Evolutionary conservation across 2,797 vertebrate genomes (phyloP).

Genomic region (Ispidina picta): DNA sequence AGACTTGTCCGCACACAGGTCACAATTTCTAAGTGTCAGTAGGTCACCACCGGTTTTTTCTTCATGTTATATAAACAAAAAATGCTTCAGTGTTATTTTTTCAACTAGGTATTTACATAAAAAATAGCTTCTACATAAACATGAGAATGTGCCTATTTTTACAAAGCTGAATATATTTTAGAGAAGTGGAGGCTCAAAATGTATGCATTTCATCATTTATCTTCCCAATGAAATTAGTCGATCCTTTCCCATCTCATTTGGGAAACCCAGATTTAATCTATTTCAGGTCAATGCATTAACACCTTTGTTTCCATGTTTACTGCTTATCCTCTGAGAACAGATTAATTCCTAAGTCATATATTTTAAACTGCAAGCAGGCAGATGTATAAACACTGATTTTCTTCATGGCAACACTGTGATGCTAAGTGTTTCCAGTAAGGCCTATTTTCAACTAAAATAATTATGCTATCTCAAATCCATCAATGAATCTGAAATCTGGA

Average conservation of each 20-base stretch:
- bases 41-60: neutral
- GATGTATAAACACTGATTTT: slow-evolving; percentile 25
- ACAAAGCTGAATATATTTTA: slow-evolving; percentile 18
- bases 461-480: slow-evolving; percentile 26
- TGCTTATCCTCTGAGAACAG: slow-evolving; percentile 6
- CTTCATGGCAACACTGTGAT: neutral
- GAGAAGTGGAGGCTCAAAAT: slow-evolving; percentile 35
- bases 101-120: slow-evolving; percentile 14
- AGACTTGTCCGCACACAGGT: slow-evolving; percentile 33
- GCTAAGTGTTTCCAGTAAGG: neutral
- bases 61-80: slow-evolving; percentile 25
- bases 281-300: slow-evolving; percentile 49
- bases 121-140: slow-evolving; percentile 14
- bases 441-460: slow-evolving; percentile 53
- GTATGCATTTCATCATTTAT: slow-evolving; percentile 24
- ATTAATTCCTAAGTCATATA: neutral
- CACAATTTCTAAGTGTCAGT: slow-evolving; percentile 17
- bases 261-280: slow-evolving; percentile 55
- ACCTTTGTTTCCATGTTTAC: slow-evolving; percentile 38
- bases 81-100: slow-evolving; percentile 1
- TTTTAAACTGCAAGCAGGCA: slow-evolving; percentile 35
- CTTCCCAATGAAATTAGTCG: neutral
- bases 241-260: neutral
- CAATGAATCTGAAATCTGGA: slow-evolving; percentile 44
- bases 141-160: neutral